Percentiles rank a stretch among this genome's conserved stretches.
These are phyloP conservation scores for Sturmia bella DNA, from an alignment of 2,888 invertebrate species.

Conservation along the genomic window DNA sequence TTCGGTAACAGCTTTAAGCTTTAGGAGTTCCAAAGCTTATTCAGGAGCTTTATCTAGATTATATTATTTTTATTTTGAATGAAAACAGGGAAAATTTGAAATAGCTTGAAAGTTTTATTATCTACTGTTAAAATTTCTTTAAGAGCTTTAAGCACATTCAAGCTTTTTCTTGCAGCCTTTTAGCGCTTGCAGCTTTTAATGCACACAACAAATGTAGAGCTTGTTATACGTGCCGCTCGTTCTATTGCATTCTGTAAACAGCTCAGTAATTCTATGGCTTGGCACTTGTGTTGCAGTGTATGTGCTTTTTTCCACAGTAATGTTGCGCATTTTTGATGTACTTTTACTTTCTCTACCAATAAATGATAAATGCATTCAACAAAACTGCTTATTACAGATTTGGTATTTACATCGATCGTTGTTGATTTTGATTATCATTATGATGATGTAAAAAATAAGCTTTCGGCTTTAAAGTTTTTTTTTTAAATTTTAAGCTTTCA, in stretches of 20 bases:
- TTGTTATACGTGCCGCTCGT: too few species aligned
- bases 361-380: neutral
- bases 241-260: too few species aligned
- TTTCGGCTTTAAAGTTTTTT: neutral
- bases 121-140: neutral
- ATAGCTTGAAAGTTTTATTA: neutral
- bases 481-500: neutral
- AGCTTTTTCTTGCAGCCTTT: too few species aligned
- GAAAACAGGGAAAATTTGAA: neutral
- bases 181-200: too few species aligned
- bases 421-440: slow-evolving; percentile 25
- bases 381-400: too few species aligned
- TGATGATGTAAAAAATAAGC: neutral
- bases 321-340: too few species aligned
- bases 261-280: too few species aligned
- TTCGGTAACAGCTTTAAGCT: neutral
- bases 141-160: neutral
- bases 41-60: neutral
- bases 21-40: too few species aligned
- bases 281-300: too few species aligned
- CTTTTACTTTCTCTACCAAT: too few species aligned
- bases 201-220: too few species aligned
- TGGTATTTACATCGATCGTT: slow-evolving; percentile 16
- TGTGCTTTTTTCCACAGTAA: too few species aligned
- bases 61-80: neutral